Evolutionary conservation across 2,113 vertebrate genomes (phyloP).

Genomic region (Bufo bufo): DNA sequence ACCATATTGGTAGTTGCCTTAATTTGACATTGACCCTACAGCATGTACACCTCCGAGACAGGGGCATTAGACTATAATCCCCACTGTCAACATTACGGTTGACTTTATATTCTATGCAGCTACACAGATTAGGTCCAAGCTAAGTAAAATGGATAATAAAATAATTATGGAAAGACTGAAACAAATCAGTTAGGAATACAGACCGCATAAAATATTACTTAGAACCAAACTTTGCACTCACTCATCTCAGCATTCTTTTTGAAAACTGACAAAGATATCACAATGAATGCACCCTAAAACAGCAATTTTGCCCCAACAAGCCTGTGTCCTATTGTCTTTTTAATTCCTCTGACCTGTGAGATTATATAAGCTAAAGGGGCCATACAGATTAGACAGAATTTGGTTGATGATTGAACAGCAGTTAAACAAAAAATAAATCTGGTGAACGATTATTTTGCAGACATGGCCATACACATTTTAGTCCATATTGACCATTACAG

Average conservation of each 20-base stretch:
- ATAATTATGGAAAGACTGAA: neutral
- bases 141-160: neutral
- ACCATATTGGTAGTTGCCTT: neutral
- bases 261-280: neutral
- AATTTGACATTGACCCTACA: neutral
- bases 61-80: neutral
- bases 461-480: no score
- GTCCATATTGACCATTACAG: no score
- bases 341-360: neutral
- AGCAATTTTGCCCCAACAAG: neutral
- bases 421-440: no score
- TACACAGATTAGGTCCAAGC: neutral
- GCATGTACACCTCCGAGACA: neutral
- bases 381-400: no score
- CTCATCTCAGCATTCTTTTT: neutral
- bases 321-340: neutral
- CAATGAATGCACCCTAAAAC: neutral
- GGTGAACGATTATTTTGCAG: no score
- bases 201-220: neutral
- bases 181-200: neutral
- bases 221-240: neutral
- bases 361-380: no score
- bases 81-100: neutral
- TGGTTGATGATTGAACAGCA: no score
- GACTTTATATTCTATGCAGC: neutral